Evolutionary conservation across 2,113 vertebrate species (phyloP), one percentile per base, ranked within the genome.

Genomic region (Psammodynastes pulverulentus): DNA sequence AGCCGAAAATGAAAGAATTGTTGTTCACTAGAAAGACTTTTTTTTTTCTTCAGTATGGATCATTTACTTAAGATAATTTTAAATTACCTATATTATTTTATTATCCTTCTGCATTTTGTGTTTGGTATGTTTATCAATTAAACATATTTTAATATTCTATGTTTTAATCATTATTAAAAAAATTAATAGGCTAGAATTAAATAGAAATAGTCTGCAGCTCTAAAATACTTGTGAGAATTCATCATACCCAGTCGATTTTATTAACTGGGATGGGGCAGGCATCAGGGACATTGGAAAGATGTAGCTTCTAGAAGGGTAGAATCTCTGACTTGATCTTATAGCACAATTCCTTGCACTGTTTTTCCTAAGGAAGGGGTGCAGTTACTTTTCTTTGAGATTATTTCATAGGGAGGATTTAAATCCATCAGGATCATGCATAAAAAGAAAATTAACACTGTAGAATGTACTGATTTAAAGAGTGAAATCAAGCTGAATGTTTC

Each of bases 381-480:
- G 46, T 29, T 52, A 39, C 34, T 52, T 39, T 34, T 87, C 6
- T 39, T 34, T 52, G 17, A 87, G 19, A 88, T 43, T 43, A 53
- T 43, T n/a, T 39, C n/a, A 39, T 9, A 39, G 23, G n/a, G 23
- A 21, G 17, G 72, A 79, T 39, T 45, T 56, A 88, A 56, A 88
- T 8, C 21, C 34, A 56, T 24, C 3, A 89, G 43, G 39, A 49
- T 46, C 3, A 26, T 56, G 13, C 54, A 49, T 62, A 86, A 34
- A 49, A 56, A 29, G 5, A 24, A 54, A 45, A 17, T 54, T 0
- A 91, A 95, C 94, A 4, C 99, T 99, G 97, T 96, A 94, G 95
- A 99, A 98, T 72, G 98, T 99, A 94, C 98, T 99, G 87, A 98
- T 95, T 94, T 98, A 94, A 97, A 98, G 93, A 98, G 98, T 99